Evolutionary conservation across 2,113 vertebrate species (phyloP), one percentile per base, ranked within the genome.

Genomic region (Istiophorus platypterus): DNA sequence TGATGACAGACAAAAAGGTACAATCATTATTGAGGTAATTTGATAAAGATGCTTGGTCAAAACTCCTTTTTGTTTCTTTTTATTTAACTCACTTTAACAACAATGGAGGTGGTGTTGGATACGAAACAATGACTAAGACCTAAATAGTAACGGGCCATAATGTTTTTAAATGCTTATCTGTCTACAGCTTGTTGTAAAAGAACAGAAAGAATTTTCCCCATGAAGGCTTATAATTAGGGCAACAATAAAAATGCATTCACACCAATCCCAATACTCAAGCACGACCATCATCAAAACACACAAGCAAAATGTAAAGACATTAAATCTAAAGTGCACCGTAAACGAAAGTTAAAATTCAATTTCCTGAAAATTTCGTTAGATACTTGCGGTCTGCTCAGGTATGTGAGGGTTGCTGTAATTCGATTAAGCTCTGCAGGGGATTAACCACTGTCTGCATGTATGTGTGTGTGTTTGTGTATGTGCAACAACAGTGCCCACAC

Each of bases 11-110:
- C 72, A 49, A 88, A 90, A 79, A 79, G 69, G 76, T 92, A 82
- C 83, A 88, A 89, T 90, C 76, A 85, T 90, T 89, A 89, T 80
- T 90, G 85, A 85, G 39, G 70, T 88, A 89, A 91, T 90, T 90
- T 76, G 78, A 90, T 88, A 85, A 91, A 91, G 85, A 91, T 93
- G 85, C 76, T 51, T 12, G 58, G 56, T 76, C 39, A 72, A 85
- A 65, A 74, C 42, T 18, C 86, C 81, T 39, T 85, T 68, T 89
- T 81, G 87, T 29, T 27, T 76, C 45, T 69, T 91, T 90, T 90
- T 62, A 52, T 88, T 88, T 85, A 92, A 91, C 82, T 81, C 34
- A 57, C 31, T 18, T 61, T 8, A 15, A 57, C 26, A 70, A 49
- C 47, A 69, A 67, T 24, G 26, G 8, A 24, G 18, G 9, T 29